These are phyloP conservation scores for Monomorium pharaonis DNA, from an alignment of 1,140 invertebrate species.

Conservation along the genomic window DNA sequence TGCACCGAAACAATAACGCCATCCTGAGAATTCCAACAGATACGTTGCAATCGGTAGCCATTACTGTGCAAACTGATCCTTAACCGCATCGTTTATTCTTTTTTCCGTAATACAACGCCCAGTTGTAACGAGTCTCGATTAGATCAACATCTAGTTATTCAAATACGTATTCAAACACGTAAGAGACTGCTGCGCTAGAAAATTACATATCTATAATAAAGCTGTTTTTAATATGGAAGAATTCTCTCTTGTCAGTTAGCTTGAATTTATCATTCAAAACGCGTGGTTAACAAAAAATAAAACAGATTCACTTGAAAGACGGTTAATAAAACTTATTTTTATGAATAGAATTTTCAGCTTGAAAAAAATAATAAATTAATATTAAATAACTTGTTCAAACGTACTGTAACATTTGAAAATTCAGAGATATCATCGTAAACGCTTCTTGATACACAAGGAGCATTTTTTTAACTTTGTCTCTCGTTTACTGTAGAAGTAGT, in stretches of 20 bases:
- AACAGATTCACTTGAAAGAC: not conserved
- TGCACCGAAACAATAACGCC: not conserved
- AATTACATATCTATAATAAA: not conserved
- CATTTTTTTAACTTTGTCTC: not conserved
- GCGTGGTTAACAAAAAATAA: not conserved
- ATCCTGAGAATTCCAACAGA: slow-evolving; percentile 4
- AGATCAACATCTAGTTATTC: slow-evolving; percentile 48
- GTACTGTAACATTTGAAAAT: not conserved
- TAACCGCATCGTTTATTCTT: slow-evolving; percentile 23
- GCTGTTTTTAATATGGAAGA: not conserved
- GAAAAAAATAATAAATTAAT: not conserved
- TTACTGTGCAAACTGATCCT: slow-evolving; percentile 36
- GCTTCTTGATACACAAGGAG: not conserved
- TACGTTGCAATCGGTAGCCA: slow-evolving; percentile 2
- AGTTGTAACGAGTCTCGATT: slow-evolving; percentile 1
- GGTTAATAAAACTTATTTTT: not conserved
- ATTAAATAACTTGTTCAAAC: not conserved
- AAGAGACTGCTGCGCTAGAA: not conserved
- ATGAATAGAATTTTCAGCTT: not conserved
- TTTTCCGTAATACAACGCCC: slow-evolving; percentile 8
- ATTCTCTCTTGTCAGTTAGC: not conserved
- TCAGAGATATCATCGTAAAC: not conserved
- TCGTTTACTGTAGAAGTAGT: not conserved
- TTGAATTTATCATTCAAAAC: not conserved
- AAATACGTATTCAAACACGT: not conserved